These are phyloP conservation scores for Scelioninae gen. 1 DNA, from an alignment of 2,888 invertebrate species.

Conservation along the genomic window DNA sequence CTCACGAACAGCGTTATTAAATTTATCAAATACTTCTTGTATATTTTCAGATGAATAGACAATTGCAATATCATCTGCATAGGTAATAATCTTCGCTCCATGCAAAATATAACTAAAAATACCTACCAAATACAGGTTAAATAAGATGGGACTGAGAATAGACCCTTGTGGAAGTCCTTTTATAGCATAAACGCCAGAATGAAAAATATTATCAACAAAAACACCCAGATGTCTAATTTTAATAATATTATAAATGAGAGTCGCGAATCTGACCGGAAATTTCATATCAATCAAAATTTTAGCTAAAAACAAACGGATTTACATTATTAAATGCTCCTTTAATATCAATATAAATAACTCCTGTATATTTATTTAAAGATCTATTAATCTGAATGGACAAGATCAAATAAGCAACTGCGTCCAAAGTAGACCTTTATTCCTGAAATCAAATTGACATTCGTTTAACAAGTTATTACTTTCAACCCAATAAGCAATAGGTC, in stretches of 20 bases:
- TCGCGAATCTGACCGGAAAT: neutral
- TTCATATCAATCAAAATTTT: neutral
- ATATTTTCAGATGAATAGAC: neutral
- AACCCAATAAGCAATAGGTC: neutral
- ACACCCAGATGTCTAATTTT: neutral
- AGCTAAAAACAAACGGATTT: neutral
- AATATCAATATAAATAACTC: neutral
- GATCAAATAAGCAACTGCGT: neutral
- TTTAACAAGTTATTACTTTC: neutral
- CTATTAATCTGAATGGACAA: neutral
- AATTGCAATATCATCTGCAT: neutral
- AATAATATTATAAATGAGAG: neutral
- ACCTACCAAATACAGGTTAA: neutral
- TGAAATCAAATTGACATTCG: neutral
- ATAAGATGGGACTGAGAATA: neutral
- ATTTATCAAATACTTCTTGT: neutral
- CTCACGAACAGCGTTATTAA: neutral
- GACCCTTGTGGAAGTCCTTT: neutral
- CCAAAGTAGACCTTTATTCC: neutral
- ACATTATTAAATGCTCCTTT: slow-evolving; percentile 5
- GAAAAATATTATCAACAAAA: neutral
- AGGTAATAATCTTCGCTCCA: neutral
- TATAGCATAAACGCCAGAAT: neutral
- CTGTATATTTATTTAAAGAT: neutral
- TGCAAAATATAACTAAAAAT: neutral